Percentiles rank a stretch among this genome's conserved stretches.
Conservation (phyloP, 2,797 vertebrate genomes). For the Nannoperca australis region DNA sequence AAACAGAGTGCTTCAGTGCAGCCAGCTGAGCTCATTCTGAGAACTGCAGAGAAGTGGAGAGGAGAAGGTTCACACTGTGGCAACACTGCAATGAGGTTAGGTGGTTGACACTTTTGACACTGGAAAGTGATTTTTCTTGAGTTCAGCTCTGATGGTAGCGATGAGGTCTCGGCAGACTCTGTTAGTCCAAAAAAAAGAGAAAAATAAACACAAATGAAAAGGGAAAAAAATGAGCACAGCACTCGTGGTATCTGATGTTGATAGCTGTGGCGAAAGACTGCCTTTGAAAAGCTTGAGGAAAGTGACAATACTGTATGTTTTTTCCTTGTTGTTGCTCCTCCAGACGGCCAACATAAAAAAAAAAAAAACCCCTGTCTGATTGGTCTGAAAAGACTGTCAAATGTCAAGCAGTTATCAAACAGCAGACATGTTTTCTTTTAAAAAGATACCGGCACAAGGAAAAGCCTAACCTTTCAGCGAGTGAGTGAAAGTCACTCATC, state of each 20-base stretch:
- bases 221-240: conserved; percentile 44
- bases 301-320: conserved; percentile 76
- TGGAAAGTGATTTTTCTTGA: conserved; percentile 72
- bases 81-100: conserved; percentile 52
- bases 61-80: conserved; percentile 46
- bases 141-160: conserved; percentile 68
- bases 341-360: conserved; percentile 67
- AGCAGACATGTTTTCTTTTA: conserved; percentile 81
- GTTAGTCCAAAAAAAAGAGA: conserved; percentile 50
- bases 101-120: conserved; percentile 71
- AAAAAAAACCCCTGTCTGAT: conserved; percentile 70
- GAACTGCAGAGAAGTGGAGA: conserved; percentile 52
- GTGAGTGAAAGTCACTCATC: conserved; percentile 78
- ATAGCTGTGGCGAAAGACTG: conserved; percentile 77
- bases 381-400: conserved; percentile 88
- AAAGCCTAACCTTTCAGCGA: conserved; percentile 80
- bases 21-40: conserved; percentile 57
- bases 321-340: conserved; percentile 71
- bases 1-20: conserved; percentile 56
- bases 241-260: conserved; percentile 80
- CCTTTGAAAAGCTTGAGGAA: conserved; percentile 83
- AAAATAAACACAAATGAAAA: conserved; percentile 79
- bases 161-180: conserved; percentile 72
- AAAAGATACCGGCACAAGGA: conserved; percentile 73
- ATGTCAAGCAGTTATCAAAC: conserved; percentile 88